phyloP scores from a whole-genome alignment of 1,140 invertebrate species.

The Caenorhabditis tropicalis region DNA sequence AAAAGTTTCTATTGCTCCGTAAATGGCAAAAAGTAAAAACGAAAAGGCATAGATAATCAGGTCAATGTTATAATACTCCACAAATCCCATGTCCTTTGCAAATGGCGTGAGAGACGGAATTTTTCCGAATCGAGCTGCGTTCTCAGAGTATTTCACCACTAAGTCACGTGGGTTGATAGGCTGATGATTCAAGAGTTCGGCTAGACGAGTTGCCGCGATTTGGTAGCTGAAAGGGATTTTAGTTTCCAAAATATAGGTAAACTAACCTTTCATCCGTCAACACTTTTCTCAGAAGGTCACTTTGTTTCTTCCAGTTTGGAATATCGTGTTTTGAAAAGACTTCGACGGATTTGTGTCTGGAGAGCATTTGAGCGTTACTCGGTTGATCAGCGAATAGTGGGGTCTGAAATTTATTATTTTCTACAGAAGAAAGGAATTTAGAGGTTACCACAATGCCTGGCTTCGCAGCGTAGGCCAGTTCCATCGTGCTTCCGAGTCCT shows the following conservation, averaged over 20 bases:
- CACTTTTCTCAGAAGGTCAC: conserved; percentile 43
- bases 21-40: not conserved
- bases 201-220: not conserved
- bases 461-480: conserved; percentile 59
- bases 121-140: conserved; percentile 39
- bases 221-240: conserved; percentile 15
- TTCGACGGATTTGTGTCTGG: conserved; percentile 49
- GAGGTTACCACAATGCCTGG: conserved; percentile 56
- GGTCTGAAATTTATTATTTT: conserved; percentile 27
- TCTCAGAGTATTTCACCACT: conserved; percentile 31
- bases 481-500: conserved; percentile 61
- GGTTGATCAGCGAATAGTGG: conserved; percentile 64
- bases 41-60: not conserved
- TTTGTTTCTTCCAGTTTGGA: conserved; percentile 32
- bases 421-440: no score
- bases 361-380: conserved; percentile 56
- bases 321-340: conserved; percentile 51
- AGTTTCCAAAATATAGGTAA: not conserved
- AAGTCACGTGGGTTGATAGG: conserved; percentile 23
- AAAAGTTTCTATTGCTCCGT: conserved; percentile 3
- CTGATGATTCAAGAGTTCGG: not conserved
- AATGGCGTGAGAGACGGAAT: not conserved
- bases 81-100: conserved; percentile 9
- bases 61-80: conserved; percentile 42
- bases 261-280: conserved; percentile 39